Evolutionary conservation across 2,888 invertebrate species (phyloP), one percentile per base, ranked within the genome.

Genomic region (Mycogona germanica): DNA sequence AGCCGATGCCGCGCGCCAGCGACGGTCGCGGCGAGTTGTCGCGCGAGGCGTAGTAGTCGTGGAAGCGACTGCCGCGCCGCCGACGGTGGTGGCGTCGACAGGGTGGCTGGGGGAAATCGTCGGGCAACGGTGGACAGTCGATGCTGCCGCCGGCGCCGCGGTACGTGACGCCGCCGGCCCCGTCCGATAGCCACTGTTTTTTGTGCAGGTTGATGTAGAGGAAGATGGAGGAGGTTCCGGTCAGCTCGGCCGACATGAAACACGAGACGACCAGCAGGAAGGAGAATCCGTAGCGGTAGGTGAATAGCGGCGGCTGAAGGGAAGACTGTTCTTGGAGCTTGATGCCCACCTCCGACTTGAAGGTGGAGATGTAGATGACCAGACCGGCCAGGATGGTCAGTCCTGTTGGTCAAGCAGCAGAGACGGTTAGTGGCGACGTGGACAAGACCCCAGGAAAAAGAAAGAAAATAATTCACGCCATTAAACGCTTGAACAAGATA

Each of bases 321-420:
- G 82, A 77, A 21, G 87, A 84, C 66, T 82, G 79, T 56, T 88
- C 82, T 57, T 86, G 78, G 56, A 91, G 74, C 71, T 91, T 91
- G 65, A 83, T 82, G 42, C 88, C 88, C 44, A 91, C 79, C 77
- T 91, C 89, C 9, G 88, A 83, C 72, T 91, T 91, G 69, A 91
- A 83, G 65, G 87, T 82, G 54, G 89, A 88, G 74, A 91, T 88
- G 77, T 89, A 91, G 77, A 89, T 87, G 65, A 91, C 87, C 69
- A 91, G 79, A 47, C 88, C 91, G 62, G 87, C 84, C 63, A 91
- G 78, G 85, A 91, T 87, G 61, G 88, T 76, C 59, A 91, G 75
- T 68, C 89, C 91, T 89, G 74, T 17, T 12, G 7, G 12, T 41
- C 9, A 50, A 76, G n/a, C n/a, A n/a, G n/a, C n/a, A n/a, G n/a